Conservation (phyloP, 2,888 invertebrate genomes). For the Euproctis similis region DNA sequence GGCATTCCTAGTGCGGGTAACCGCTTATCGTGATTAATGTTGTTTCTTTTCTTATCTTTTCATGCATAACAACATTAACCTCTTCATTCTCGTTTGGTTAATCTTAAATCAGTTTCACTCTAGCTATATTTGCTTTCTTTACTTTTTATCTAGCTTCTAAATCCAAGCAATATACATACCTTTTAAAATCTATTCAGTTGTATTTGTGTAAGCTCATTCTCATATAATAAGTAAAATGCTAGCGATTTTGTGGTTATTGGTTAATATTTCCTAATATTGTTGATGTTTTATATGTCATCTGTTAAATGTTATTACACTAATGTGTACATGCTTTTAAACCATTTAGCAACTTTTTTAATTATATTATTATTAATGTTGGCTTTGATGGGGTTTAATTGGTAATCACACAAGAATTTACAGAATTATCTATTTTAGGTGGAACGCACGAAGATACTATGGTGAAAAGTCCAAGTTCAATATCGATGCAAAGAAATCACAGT, state of each 20-base stretch:
- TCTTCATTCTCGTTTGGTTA: no score
- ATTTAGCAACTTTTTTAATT: slow-evolving; percentile 11
- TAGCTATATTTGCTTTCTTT: slow-evolving; percentile 1
- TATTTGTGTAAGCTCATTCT: slow-evolving; percentile 6
- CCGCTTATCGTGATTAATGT: slow-evolving; percentile 58
- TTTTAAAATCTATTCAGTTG: background rate
- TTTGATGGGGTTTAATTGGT: slow-evolving; percentile 10
- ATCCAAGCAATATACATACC: background rate
- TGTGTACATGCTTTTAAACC: slow-evolving; percentile 12
- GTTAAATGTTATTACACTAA: no score
- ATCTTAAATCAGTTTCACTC: slow-evolving; percentile 10
- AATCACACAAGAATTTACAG: background rate
- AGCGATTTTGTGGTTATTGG: no score
- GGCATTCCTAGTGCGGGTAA: slow-evolving; percentile 79
- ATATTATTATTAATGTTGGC: slow-evolving; percentile 15
- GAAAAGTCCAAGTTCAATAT: slow-evolving; percentile 87
- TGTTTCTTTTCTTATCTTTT: slow-evolving; percentile 33
- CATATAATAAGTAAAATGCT: slow-evolving; percentile 7
- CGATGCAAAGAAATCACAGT: slow-evolving; percentile 87
- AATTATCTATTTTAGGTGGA: slow-evolving; percentile 46
- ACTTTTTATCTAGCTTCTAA: background rate
- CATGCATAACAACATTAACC: no score
- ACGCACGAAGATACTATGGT: slow-evolving; percentile 77
- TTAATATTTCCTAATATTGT: no score
- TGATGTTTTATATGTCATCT: no score